These are phyloP conservation scores for Vesta saturnalis DNA, from an alignment of 2,888 invertebrate genomes.

Conservation along the genomic window DNA sequence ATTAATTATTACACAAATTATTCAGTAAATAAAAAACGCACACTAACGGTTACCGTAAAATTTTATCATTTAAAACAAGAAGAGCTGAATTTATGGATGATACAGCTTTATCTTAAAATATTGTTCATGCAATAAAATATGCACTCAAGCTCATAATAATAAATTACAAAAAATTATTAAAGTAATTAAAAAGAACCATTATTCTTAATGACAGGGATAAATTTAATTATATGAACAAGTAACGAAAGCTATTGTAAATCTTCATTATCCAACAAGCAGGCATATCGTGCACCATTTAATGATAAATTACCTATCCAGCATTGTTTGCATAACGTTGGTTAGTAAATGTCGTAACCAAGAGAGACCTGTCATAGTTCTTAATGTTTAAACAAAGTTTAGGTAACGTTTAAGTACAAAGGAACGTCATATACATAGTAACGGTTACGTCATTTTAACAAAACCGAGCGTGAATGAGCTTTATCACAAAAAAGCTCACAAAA, in stretches of 20 bases:
- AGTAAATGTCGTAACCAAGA: slow-evolving; percentile 37
- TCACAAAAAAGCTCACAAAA: slow-evolving; percentile 15
- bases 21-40: too few relatives aligned
- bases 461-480: too few relatives aligned
- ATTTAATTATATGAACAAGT: slow-evolving; percentile 43
- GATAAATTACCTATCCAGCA: slow-evolving; percentile 45
- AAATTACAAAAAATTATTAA: neutral
- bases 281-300: slow-evolving; percentile 38
- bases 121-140: too few relatives aligned
- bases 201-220: slow-evolving; percentile 42
- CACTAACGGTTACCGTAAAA: too few relatives aligned
- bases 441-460: too few relatives aligned
- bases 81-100: too few relatives aligned
- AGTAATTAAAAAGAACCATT: slow-evolving; percentile 38
- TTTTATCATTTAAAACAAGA: too few relatives aligned
- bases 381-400: too few relatives aligned
- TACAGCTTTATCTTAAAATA: too few relatives aligned
- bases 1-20: too few relatives aligned
- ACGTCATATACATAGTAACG: too few relatives aligned
- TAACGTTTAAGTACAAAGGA: too few relatives aligned
- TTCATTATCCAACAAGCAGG: slow-evolving; percentile 42
- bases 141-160: neutral
- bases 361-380: neutral
- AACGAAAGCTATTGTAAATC: slow-evolving; percentile 43
- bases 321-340: slow-evolving; percentile 43